Evolutionary conservation across 2,113 vertebrate genomes (phyloP).

Genomic region (Proterorhinus semilunaris): DNA sequence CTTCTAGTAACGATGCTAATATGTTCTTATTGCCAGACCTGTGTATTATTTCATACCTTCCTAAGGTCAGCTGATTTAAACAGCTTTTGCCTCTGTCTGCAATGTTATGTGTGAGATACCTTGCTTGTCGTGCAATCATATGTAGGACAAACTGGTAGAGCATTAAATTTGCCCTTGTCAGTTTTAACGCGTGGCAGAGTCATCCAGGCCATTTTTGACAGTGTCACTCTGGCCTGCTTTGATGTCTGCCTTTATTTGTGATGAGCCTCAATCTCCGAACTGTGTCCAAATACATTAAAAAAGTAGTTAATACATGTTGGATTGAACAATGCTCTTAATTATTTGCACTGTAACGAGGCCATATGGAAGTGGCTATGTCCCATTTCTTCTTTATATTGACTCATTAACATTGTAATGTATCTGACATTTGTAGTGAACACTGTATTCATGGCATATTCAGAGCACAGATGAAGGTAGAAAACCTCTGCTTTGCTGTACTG

Average conservation of each 20-base stretch:
- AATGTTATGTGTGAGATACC: no score
- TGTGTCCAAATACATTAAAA: not conserved
- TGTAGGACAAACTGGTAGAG: no score
- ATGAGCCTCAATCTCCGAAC: not conserved
- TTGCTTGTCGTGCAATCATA: no score
- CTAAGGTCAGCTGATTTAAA: no score
- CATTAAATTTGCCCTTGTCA: not conserved
- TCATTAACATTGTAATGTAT: not conserved
- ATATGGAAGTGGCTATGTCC: not conserved
- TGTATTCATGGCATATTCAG: not conserved
- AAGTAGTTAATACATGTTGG: not conserved
- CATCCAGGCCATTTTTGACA: not conserved
- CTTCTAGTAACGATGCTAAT: no score
- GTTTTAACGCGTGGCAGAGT: not conserved
- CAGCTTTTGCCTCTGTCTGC: no score
- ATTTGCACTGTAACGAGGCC: not conserved
- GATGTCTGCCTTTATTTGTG: constrained; percentile 2
- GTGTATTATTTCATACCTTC: no score
- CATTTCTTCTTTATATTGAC: not conserved
- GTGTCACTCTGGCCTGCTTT: not conserved
- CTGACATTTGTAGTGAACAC: not conserved
- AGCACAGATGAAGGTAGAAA: not conserved
- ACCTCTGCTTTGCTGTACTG: no score
- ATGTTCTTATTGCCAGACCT: no score
- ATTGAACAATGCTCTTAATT: not conserved